Evolutionary conservation across 2,797 vertebrate species (phyloP), one percentile per base, ranked within the genome.

Genomic region (Pygocentrus nattereri): DNA sequence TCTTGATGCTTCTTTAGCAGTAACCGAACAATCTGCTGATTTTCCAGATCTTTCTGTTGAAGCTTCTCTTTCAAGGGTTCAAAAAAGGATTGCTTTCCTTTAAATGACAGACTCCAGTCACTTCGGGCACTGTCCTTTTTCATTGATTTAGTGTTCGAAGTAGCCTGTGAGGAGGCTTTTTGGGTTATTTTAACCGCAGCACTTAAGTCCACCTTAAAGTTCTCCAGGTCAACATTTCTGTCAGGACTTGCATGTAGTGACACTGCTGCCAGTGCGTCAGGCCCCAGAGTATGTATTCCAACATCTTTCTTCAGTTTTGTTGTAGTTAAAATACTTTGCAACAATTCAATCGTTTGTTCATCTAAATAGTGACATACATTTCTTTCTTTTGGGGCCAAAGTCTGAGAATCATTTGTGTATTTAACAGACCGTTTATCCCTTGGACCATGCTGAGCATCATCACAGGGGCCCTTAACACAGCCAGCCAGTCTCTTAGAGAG

Each of bases 1-100:
- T 85, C 86, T 21, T 69, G 76, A 1, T 83, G 83, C 64, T 84
- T 83, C 23, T 79, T 41, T 69, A 84, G 21, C 49, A 87, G 64
- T 59, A 87, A 61, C 2, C 23, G 44, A 21, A 67, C 74, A 13
- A 76, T 68, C n/a, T 82, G 85, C 54, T 87, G 84, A 47, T 79
- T 77, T 72, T 85, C 82, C 49, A 67, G 16, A 6, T 86, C 78
- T 58, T 85, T 86, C 19, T 82, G 41, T 23, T 80, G 76, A 21
- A 82, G 38, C 31, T 83, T 83, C 79, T 84, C 81, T 67, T 82
- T 84, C 56, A 78, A 73, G 4, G 56, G 25, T 34, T 79, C 64
- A 61, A 74, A 79, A 71, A 82, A 76, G n/a, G 67, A 61, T 54
- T 73, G 82, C 12, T 58, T 80, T 34, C 47, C 38, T 44, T 76